phyloP scores from a whole-genome alignment of 1,140 invertebrate species.

The Lordiphosa collinella region DNA sequence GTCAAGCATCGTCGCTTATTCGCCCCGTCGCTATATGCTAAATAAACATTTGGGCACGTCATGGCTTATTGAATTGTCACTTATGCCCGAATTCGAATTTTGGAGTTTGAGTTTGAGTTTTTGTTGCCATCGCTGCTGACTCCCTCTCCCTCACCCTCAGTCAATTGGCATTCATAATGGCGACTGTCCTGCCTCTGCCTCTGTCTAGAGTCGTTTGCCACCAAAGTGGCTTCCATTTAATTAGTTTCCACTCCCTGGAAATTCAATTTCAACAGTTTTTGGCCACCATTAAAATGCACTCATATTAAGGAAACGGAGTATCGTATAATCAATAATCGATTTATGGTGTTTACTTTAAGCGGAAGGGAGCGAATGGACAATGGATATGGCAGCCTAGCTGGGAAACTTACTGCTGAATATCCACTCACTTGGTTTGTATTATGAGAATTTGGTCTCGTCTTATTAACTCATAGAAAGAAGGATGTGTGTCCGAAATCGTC shows the following conservation, averaged over 20 bases:
- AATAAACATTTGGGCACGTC: conserved; percentile 77
- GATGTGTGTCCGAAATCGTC: too few species aligned
- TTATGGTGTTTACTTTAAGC: conserved; percentile 61
- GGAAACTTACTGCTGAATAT: conserved; percentile 2
- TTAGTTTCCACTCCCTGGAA: conserved; percentile 67
- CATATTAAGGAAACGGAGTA: conserved; percentile 11
- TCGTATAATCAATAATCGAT: conserved; percentile 67
- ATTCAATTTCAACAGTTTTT: conserved; percentile 49
- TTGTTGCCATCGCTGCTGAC: conserved; percentile 44
- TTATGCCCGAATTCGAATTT: conserved; percentile 69
- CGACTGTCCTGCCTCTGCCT: conserved; percentile 54
- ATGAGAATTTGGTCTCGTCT: too few species aligned
- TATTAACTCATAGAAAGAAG: too few species aligned
- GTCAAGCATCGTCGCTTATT: conserved; percentile 64
- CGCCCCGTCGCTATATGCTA: conserved; percentile 74
- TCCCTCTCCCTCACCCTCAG: conserved; percentile 10
- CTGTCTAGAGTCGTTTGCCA: conserved; percentile 29
- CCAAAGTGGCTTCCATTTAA: conserved; percentile 71
- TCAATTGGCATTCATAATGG: conserved; percentile 67
- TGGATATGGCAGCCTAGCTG: not conserved
- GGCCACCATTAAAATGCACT: conserved; percentile 37
- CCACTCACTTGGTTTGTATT: too few species aligned
- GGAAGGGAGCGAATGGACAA: not conserved
- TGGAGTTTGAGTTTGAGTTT: conserved; percentile 53
- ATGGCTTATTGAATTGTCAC: conserved; percentile 79